Percentiles rank a stretch among this genome's conserved stretches.
Conservation (phyloP, 1,140 invertebrate genomes). For the Adoxophyes honmai region DNA sequence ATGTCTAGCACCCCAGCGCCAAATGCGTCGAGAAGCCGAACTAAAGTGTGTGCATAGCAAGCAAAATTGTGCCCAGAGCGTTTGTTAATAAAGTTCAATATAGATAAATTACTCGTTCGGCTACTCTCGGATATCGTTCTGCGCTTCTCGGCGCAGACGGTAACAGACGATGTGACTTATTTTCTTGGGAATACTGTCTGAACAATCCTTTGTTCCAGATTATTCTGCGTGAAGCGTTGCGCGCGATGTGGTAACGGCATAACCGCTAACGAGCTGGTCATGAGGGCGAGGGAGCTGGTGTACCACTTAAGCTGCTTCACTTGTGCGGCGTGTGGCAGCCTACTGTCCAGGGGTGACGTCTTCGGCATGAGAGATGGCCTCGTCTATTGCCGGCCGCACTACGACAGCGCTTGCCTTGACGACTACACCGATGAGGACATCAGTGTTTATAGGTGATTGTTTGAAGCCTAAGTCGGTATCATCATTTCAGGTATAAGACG, state of each 20-base stretch:
- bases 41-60: no score
- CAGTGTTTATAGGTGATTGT: conserved; percentile 69
- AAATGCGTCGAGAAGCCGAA: no score
- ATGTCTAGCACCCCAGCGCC: no score
- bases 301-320: conserved; percentile 95
- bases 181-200: no score
- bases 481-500: no score
- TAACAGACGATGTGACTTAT: no score
- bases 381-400: conserved; percentile 86
- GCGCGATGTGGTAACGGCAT: conserved; percentile 90
- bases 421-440: conserved; percentile 78
- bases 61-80: no score
- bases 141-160: no score
- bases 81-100: no score
- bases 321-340: conserved; percentile 89
- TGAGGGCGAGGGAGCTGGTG: conserved; percentile 91
- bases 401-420: conserved; percentile 77
- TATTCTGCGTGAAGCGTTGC: conserved; percentile 89
- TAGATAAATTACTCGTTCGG: no score
- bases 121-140: no score
- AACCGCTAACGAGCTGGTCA: conserved; percentile 93
- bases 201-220: conserved; percentile 81
- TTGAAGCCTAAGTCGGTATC: not conserved
- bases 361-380: conserved; percentile 90
- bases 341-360: conserved; percentile 90